Base-by-base conservation (phyloP, 92 coral and sea anemone genomes). In the Ricordea florida region DNA sequence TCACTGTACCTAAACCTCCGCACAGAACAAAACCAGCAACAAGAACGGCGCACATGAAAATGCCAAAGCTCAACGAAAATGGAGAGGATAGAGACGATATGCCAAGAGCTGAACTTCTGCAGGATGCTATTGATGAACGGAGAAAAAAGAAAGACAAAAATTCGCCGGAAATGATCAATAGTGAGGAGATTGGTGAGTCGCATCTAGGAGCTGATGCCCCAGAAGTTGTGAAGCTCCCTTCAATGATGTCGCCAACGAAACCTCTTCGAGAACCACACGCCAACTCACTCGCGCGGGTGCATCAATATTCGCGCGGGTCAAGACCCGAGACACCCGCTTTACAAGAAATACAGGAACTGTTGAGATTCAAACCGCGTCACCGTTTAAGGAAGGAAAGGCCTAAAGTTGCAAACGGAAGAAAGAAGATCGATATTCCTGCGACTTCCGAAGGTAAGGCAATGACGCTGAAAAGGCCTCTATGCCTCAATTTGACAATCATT, bases 261-360 rank as follows among this genome's bases (percentile, higher is more conserved):
- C n/a, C n/a, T n/a, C n/a, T n/a, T n/a, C 28, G 21, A 4, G 29
- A n/a, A 17, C 1, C 52, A 2, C 58, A 10, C 0, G 30, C 21
- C 37, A 0, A 26, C 8, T 40, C 40, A 7, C 26, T 60, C 8
- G 23, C 25, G 17, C 34, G 27, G 57, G 59, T 3, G 16, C 31
- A 32, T 8, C 4, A 47, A 10, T 30, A 8, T 18, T 18, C 24
- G 5, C 74, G 26, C 23, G 17, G 64, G 64, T 37, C 41, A 40
- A 24, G 18, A 31, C 38, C 87, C 14, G 82, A 82, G 50, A 69
- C 37, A 3, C 77, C 71, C n/a, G 73, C 64, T 17, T 18, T 32
- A 8, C 76, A 65, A 10, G 87, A 73, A 36, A 44, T 82, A 6
- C 70, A 69, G 5, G 55, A 82, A 38, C 60, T 82, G 52, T 66